A percentile compares a stretch with the other conserved stretches of the same genome.
Conservation (phyloP, 2,113 vertebrate species). For the Aphyosemion australe region DNA sequence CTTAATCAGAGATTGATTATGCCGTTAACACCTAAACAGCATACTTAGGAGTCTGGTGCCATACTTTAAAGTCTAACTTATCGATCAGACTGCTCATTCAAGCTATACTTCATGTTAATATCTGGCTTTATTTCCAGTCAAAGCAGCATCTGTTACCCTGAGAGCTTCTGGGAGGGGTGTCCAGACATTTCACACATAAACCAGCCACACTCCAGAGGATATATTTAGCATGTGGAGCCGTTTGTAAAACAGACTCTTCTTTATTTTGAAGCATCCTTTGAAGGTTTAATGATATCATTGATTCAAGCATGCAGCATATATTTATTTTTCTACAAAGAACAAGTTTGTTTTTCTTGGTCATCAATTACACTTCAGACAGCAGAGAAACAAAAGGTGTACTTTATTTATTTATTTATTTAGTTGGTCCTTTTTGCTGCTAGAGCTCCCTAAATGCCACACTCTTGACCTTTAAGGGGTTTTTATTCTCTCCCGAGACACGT, state of each 20-base stretch:
- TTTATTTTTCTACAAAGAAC: too few relatives aligned
- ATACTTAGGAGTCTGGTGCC: not conserved
- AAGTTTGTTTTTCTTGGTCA: not conserved
- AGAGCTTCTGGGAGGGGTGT: not conserved
- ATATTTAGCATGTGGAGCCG: not conserved
- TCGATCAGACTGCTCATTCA: conserved; percentile 21
- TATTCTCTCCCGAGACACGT: too few relatives aligned
- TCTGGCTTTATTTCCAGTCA: not conserved
- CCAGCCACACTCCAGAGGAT: not conserved
- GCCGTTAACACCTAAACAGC: conserved; percentile 13
- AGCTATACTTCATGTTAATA: conserved; percentile 17
- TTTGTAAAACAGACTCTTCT: not conserved
- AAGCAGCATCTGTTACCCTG: conserved; percentile 14
- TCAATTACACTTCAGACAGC: too few relatives aligned
- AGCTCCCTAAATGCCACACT: too few relatives aligned
- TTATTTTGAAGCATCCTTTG: not conserved
- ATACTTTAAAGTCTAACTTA: not conserved
- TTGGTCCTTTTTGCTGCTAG: too few relatives aligned
- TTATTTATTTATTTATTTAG: too few relatives aligned
- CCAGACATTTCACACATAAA: not conserved
- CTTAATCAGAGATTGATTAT: conserved; percentile 23
- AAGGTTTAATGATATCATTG: too few relatives aligned
- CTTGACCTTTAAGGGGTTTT: too few relatives aligned
- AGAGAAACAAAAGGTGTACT: too few relatives aligned
- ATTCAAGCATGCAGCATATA: too few relatives aligned